These are phyloP conservation scores for Apostichopus leukothele DNA, from an alignment of 53 echinoderm and acorn worm species.

Conservation along the genomic window DNA sequence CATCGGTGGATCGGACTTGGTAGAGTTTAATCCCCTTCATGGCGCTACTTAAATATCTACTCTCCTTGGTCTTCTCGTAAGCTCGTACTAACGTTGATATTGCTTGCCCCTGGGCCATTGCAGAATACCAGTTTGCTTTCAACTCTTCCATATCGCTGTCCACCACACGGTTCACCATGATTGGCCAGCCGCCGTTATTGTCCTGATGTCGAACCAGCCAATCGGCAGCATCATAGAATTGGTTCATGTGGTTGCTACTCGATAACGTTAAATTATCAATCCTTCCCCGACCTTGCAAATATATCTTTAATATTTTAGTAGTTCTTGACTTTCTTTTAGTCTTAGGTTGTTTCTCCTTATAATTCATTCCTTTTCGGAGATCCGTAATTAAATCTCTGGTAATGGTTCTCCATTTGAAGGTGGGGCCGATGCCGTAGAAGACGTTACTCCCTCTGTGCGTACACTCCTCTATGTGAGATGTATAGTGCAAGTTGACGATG, in stretches of 20 bases:
- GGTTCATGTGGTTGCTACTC: conserved; percentile 76
- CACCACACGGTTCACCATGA: conserved; percentile 77
- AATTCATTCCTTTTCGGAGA: conserved; percentile 53
- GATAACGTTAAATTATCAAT: conserved; percentile 85
- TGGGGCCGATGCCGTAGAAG: conserved; percentile 77
- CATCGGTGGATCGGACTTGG: conserved; percentile 70
- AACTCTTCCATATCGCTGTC: conserved; percentile 70
- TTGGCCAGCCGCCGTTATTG: conserved; percentile 88
- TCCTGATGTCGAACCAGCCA: conserved; percentile 93
- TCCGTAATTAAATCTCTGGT: conserved; percentile 70
- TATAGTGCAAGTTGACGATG: conserved; percentile 66
- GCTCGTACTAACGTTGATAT: conserved; percentile 90
- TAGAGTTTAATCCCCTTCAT: conserved; percentile 79
- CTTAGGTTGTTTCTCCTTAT: conserved; percentile 46
- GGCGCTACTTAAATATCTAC: conserved; percentile 72
- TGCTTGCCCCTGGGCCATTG: conserved; percentile 98
- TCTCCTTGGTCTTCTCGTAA: conserved; percentile 66
- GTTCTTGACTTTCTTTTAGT: conserved; percentile 39
- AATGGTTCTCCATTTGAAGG: conserved; percentile 74
- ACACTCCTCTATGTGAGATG: conserved; percentile 60
- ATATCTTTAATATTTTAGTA: conserved; percentile 71
- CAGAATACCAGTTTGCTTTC: conserved; percentile 92
- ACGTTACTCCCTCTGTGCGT: conserved; percentile 71
- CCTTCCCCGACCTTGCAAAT: conserved; percentile 76
- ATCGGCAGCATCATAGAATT: conserved; percentile 91